Conservation (phyloP, 1,140 invertebrate genomes). For the Frieseomelitta varia region DNA sequence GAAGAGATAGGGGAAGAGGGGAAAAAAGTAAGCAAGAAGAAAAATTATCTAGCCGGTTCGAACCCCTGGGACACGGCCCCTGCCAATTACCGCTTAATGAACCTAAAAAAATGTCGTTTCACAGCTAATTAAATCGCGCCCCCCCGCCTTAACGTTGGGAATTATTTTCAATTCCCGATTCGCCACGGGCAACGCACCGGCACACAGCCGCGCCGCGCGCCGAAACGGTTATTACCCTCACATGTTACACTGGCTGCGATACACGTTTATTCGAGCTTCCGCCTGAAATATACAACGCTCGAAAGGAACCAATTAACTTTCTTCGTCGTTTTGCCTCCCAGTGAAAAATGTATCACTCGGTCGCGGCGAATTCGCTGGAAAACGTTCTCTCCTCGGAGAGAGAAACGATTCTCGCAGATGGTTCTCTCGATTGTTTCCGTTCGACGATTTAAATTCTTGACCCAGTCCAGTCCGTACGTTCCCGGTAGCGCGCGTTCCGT, state of each 20-base stretch:
- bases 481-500: background rate
- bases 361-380: background rate
- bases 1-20: background rate
- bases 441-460: conserved; percentile 10
- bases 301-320: conserved; percentile 33
- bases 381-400: no score
- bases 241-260: conserved; percentile 7
- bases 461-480: background rate
- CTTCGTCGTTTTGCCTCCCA: background rate
- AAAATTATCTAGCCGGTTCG: background rate
- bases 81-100: conserved; percentile 36
- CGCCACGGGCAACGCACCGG: background rate
- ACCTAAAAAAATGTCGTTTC: conserved; percentile 31
- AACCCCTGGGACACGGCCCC: background rate
- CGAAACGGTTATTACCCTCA: conserved; percentile 34
- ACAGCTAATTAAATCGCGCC: conserved; percentile 41
- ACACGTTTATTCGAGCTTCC: conserved; percentile 11
- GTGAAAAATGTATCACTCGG: background rate
- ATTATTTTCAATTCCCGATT: conserved; percentile 45
- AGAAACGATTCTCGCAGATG: conserved; percentile 9
- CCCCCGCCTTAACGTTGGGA: background rate
- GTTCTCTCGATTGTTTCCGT: background rate
- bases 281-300: background rate
- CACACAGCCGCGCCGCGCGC: background rate
- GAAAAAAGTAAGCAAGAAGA: background rate